Conservation (phyloP, 2,113 vertebrate species). For the Nanorana parkeri region DNA sequence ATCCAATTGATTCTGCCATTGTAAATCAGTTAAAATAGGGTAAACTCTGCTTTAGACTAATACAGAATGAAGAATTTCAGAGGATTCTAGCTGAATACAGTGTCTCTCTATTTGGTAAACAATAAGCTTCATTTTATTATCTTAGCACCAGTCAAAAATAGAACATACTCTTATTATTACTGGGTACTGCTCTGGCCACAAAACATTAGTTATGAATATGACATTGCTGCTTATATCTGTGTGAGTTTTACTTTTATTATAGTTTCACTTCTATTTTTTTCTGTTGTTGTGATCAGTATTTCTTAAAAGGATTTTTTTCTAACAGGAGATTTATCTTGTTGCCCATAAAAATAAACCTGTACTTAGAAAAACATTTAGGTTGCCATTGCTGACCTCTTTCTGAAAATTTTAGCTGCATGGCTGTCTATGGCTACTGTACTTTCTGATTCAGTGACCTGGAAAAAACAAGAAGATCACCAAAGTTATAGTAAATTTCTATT, state of each 20-base stretch:
- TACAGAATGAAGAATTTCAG: constrained; percentile 16
- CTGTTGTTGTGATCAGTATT: background rate
- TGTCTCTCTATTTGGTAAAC: constrained; percentile 16
- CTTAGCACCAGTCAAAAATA: background rate
- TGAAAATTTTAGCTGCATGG: no score
- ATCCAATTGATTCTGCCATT: constrained; percentile 53
- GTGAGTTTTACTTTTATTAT: background rate
- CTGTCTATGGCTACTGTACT: no score
- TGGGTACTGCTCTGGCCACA: constrained; percentile 12
- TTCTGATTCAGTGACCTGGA: no score
- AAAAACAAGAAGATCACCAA: no score
- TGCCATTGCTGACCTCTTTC: no score
- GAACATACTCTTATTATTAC: constrained; percentile 20
- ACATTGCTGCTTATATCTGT: background rate
- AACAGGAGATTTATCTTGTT: no score
- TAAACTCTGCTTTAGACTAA: constrained; percentile 25
- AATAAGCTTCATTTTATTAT: constrained; percentile 37
- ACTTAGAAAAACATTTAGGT: no score
- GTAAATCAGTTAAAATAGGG: constrained; percentile 49
- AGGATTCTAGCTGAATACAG: constrained; percentile 5
- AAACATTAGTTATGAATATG: constrained; percentile 6
- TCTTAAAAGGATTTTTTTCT: background rate
- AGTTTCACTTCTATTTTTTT: background rate
- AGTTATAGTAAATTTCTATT: no score
- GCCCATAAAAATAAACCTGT: no score